Conservation (phyloP, 2,888 invertebrate genomes). For the Apoderus coryli region DNA sequence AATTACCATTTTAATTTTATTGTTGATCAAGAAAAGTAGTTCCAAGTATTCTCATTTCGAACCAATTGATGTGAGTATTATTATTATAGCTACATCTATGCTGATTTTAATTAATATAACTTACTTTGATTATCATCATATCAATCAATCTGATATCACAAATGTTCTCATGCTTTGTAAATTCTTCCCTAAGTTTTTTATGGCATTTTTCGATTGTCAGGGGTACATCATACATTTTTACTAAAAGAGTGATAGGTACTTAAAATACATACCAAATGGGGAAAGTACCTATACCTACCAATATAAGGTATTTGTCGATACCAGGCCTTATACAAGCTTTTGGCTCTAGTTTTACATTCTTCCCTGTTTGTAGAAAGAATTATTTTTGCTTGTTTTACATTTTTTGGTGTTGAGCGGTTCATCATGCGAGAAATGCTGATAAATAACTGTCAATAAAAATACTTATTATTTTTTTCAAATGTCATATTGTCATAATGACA, state of each 20-base stretch:
- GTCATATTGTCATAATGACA: too few species aligned
- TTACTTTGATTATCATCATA: slow-evolving; percentile 79
- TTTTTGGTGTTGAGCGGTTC: too few species aligned
- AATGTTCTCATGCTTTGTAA: slow-evolving; percentile 58
- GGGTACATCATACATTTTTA: slow-evolving; percentile 69
- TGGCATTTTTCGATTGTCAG: slow-evolving; percentile 52
- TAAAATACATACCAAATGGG: neutral
- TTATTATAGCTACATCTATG: neutral
- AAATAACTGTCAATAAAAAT: too few species aligned
- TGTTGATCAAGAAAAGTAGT: too few species aligned
- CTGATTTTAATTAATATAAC: slow-evolving; percentile 9
- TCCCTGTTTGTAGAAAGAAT: slow-evolving; percentile 60
- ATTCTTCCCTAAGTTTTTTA: slow-evolving; percentile 61
- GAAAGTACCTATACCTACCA: slow-evolving; percentile 36
- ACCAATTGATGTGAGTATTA: too few species aligned
- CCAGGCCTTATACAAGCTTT: slow-evolving; percentile 86
- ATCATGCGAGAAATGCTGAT: too few species aligned
- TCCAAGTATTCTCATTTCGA: too few species aligned
- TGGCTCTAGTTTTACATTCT: slow-evolving; percentile 68
- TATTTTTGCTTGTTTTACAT: slow-evolving; percentile 66
- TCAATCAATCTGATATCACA: slow-evolving; percentile 77
- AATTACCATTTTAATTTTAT: neutral
- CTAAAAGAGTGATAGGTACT: slow-evolving; percentile 35
- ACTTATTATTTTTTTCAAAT: too few species aligned
- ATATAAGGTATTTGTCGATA: slow-evolving; percentile 80